Evolutionary conservation across 2,888 invertebrate species (phyloP), one percentile per base, ranked within the genome.

Genomic region (Troides oblongomaculatus): DNA sequence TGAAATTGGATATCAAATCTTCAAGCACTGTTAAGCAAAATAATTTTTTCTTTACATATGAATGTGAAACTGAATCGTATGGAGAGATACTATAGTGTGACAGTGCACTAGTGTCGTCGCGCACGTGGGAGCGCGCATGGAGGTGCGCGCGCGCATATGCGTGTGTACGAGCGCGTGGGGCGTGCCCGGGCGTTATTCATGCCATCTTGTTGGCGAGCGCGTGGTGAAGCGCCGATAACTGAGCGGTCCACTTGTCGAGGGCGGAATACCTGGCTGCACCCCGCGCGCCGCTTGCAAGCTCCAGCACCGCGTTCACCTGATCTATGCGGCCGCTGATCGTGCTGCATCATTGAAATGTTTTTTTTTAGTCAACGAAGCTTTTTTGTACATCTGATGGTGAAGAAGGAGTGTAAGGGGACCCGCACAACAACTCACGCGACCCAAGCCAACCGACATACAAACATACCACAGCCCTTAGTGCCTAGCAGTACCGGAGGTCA

Each of bases 141-240:
- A 18, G 17, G 36, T 43, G 43, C 46, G 25, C 21, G 25, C n/a
- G 57, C 25, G 36, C 43, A 30, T n/a, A 1, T 17, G 30, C 17
- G 10, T n/a, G 21, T 21, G 0, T n/a, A 46, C 1, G 57, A 2
- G 25, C 8, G 43, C 46, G 46, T 4, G 46, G 1, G 62, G 6
- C 64, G 21, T 58, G 10, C 36, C 36, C 39, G 25, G 8, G 14
- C 23, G 46, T 1, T 66, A 12, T 36, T 78, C 85, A 97, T 77
- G 96, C 96, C 97, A 99, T 98, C 95, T 98, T 98, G 93, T 97
- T 97, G 80, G 97, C 95, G 80, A 99, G 96, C 69, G 98, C 97
- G 80, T 95, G 94, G 87, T 99, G 98, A 79, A 99, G 94, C 62
- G 96, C 95, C 76, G 96, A 94, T 74, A 99, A 94, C 93, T 99